phyloP scores from a whole-genome alignment of 2,888 invertebrate genomes.

The Nymphalis c-album region DNA sequence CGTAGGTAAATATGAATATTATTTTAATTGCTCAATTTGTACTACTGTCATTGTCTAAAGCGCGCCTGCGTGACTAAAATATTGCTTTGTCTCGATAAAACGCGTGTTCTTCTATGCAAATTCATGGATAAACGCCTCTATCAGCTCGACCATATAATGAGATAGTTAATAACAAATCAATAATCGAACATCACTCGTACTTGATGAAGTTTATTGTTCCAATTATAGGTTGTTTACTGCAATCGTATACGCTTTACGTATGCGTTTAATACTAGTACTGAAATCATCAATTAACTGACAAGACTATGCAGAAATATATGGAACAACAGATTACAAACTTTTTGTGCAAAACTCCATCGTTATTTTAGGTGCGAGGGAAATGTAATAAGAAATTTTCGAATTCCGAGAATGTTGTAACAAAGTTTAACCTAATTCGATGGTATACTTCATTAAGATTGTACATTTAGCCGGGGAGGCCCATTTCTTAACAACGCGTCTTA shows the following conservation, averaged over 20 bases:
- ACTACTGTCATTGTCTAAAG: background rate
- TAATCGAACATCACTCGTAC: slow-evolving; percentile 66
- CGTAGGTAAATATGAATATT: slow-evolving; percentile 31
- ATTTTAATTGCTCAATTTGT: slow-evolving; percentile 3
- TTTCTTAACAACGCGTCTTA: slow-evolving; percentile 17
- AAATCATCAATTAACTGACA: slow-evolving; percentile 12
- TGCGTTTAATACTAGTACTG: slow-evolving; percentile 1
- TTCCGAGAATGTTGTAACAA: background rate
- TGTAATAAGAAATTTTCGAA: too few relatives aligned
- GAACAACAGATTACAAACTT: too few relatives aligned
- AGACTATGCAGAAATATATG: too few relatives aligned
- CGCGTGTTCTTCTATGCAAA: slow-evolving; percentile 54
- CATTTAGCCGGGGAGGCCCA: slow-evolving; percentile 3
- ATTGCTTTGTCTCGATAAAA: slow-evolving; percentile 7
- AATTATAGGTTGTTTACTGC: slow-evolving; percentile 73
- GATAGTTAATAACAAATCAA: slow-evolving; percentile 68
- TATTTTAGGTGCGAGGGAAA: too few relatives aligned
- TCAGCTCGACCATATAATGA: slow-evolving; percentile 57
- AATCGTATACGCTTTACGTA: slow-evolving; percentile 15
- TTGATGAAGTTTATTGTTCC: slow-evolving; percentile 76
- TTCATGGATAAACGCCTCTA: slow-evolving; percentile 53
- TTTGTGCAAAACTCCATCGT: too few relatives aligned
- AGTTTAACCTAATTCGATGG: background rate
- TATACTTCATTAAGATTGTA: background rate
- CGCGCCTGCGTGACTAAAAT: background rate